Evolutionary conservation across 2,888 invertebrate species (phyloP).

Genomic region (Willowsia nigromaculata): DNA sequence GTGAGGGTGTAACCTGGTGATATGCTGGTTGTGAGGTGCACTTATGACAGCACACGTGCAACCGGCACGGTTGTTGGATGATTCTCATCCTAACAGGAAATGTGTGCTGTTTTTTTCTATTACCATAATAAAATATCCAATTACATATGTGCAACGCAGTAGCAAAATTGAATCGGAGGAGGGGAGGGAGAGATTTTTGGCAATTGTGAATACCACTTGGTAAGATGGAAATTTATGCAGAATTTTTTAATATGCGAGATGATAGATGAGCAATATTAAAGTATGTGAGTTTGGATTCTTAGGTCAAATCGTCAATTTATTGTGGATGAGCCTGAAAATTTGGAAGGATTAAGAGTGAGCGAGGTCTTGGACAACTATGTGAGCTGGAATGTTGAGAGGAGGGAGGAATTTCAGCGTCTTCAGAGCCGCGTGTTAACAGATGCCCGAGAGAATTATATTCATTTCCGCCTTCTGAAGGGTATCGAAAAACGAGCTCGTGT

Average conservation of each 20-base stretch:
- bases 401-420: not conserved
- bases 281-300: too few species aligned
- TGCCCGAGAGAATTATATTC: too few species aligned
- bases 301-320: not conserved
- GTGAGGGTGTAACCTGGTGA: constrained; percentile 33
- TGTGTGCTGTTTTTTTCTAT: not conserved
- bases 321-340: not conserved
- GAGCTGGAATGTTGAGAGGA: not conserved
- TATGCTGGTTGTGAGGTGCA: not conserved
- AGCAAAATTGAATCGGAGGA: constrained; percentile 4
- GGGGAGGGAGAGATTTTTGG: constrained; percentile 5
- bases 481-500: too few species aligned
- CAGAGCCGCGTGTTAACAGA: not conserved
- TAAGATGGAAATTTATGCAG: too few species aligned
- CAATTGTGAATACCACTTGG: constrained; percentile 27
- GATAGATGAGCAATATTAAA: too few species aligned
- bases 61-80: constrained; percentile 33
- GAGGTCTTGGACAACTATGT: constrained; percentile 25
- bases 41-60: constrained; percentile 38
- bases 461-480: too few species aligned
- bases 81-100: not conserved
- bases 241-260: too few species aligned
- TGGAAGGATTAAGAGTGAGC: not conserved
- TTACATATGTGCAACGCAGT: constrained; percentile 1
- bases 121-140: not conserved